Evolutionary conservation across 2,113 vertebrate species (phyloP).

Genomic region (Podarcis muralis): DNA sequence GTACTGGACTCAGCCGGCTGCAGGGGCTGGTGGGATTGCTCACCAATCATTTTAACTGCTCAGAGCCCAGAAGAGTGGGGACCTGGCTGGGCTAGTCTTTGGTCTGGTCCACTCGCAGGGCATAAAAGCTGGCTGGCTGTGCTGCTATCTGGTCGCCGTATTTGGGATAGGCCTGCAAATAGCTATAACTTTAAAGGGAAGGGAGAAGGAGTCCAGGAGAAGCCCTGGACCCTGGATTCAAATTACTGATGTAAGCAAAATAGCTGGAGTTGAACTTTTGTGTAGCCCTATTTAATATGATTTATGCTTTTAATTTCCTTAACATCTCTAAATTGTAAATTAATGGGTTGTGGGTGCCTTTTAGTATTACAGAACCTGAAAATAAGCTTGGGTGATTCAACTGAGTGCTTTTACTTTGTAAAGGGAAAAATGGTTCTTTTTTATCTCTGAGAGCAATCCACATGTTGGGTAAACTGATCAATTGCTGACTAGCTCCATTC

Average conservation of each 20-base stretch:
- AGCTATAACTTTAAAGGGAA: not conserved
- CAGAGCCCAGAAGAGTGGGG: not conserved
- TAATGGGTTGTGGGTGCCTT: not conserved
- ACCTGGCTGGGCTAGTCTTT: not conserved
- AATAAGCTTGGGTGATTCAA: not conserved
- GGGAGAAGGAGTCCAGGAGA: not conserved
- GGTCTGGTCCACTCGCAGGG: not conserved
- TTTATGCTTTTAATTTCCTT: conserved; percentile 51
- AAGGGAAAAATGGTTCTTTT: conserved; percentile 24
- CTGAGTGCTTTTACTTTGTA: conserved; percentile 23
- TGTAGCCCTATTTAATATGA: not conserved
- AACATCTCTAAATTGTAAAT: conserved; percentile 42
- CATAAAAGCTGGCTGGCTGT: not conserved
- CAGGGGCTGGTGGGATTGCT: too few species aligned
- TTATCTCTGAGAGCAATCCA: conserved; percentile 1
- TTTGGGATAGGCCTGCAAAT: too few species aligned
- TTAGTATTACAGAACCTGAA: conserved; percentile 13
- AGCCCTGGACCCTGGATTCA: conserved; percentile 4
- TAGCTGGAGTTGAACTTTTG: conserved; percentile 15
- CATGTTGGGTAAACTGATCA: not conserved
- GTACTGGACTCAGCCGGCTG: too few species aligned
- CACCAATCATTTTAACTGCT: not conserved
- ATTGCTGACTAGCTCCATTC: not conserved
- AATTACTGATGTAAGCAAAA: not conserved
- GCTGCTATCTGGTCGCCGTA: too few species aligned